Evolutionary conservation across 2,888 invertebrate genomes (phyloP).

Genomic region (Carcina quercana): DNA sequence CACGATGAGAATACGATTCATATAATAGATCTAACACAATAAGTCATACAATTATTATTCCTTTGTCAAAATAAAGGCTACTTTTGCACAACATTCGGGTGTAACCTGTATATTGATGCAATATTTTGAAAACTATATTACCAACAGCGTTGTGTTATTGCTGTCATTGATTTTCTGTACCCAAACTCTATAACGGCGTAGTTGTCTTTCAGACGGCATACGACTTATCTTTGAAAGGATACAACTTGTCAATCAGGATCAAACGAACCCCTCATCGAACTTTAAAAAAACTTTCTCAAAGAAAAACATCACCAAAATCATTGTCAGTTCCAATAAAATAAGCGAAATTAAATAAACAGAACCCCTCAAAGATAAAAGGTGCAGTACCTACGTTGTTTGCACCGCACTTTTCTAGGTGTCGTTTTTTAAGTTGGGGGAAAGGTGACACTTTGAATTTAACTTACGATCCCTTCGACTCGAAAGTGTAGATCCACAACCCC

Average conservation of each 20-base stretch:
- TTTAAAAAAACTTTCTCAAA: conserved; percentile 26
- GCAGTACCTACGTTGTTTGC: conserved; percentile 57
- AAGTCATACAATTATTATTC: no score
- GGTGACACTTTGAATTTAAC: conserved; percentile 72
- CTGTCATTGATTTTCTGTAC: no score
- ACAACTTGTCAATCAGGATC: conserved; percentile 68
- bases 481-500: no score
- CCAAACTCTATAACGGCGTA: no score
- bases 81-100: no score
- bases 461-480: no score
- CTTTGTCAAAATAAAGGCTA: no score
- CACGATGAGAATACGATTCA: no score
- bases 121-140: no score
- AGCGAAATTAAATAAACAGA: conserved; percentile 68
- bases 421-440: conserved; percentile 68
- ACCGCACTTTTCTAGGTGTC: conserved; percentile 69
- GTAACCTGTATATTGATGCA: no score
- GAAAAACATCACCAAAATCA: conserved; percentile 60
- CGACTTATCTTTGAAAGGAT: conserved; percentile 53
- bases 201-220: conserved; percentile 29
- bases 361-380: conserved; percentile 64
- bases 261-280: conserved; percentile 33
- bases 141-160: no score
- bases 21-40: no score
- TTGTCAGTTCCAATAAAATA: conserved; percentile 69